Conservation (phyloP, 2,888 invertebrate genomes). For the Amaurobius ferox region DNA sequence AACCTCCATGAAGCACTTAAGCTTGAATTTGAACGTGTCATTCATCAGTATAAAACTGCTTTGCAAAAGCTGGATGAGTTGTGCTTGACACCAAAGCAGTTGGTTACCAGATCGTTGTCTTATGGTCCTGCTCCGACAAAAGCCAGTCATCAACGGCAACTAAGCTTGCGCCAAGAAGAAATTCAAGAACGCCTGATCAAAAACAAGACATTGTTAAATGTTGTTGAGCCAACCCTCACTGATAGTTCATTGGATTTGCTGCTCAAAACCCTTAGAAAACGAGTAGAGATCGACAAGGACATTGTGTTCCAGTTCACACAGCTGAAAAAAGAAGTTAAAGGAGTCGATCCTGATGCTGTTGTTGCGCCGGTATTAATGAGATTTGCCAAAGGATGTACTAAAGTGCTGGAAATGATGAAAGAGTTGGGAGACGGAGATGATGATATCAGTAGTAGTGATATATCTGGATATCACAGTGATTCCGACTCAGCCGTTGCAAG, state of each 20-base stretch:
- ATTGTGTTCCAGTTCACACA: constrained; percentile 84
- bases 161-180: constrained; percentile 89
- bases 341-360: constrained; percentile 82
- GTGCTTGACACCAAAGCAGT: constrained; percentile 76
- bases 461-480: constrained; percentile 88
- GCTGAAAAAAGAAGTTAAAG: constrained; percentile 80
- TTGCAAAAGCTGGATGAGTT: constrained; percentile 87
- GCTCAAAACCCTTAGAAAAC: constrained; percentile 83
- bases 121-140: constrained; percentile 85
- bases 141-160: constrained; percentile 91
- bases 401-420: constrained; percentile 86
- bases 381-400: constrained; percentile 79
- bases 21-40: constrained; percentile 87
- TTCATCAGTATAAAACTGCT: constrained; percentile 91
- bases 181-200: constrained; percentile 93
- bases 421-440: constrained; percentile 79
- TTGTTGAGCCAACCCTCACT: constrained; percentile 84
- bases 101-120: constrained; percentile 76
- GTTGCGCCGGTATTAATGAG: constrained; percentile 81
- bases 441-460: constrained; percentile 82
- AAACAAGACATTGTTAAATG: constrained; percentile 89
- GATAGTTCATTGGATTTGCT: constrained; percentile 89
- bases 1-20: constrained; percentile 90
- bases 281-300: constrained; percentile 94
- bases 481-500: constrained; percentile 82